Base-by-base conservation (phyloP, 2,113 vertebrate species). In the Siniperca knerii region DNA sequence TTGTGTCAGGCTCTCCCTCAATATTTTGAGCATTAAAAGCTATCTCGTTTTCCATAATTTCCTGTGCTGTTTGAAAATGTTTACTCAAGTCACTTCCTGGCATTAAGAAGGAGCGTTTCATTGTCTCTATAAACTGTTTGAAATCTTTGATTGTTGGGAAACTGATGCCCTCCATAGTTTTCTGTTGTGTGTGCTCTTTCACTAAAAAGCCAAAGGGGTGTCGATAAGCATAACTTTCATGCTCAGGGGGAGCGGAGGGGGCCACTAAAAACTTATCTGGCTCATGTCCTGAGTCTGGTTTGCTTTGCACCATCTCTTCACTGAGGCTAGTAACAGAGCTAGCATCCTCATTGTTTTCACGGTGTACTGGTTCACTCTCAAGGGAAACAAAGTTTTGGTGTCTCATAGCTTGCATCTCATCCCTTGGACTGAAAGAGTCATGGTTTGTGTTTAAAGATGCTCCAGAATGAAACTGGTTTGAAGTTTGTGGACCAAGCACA, bases 61-160 rank as follows among this genome's bases (percentile, higher is more conserved):
- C 66, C 13, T 23, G 55, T n/a, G 81, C 85, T 0, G 85, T 92
- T 86, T 89, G 79, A 65, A 91, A 93, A 66, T 80, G 46, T 73
- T 0, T 64, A 1, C 29, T 50, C 25, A 55, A 2, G 55, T 82
- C 74, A 64, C 67, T 75, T 50, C 82, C 87, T 69, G 91, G 89
- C 18, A 2, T 87, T 23, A 93, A 77, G 44, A 88, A 92, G 20
- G 87, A 87, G 23, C 4, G 79, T 77, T 92, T 91, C 84, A 90
- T 65, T 16, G 21, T 72, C 33, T 86, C 52, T 60, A 87, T 65
- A 79, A 94, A 93, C 42, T 1, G 44, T 64, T 66, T 67, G 1
- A 91, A 58, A 76, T 87, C 29, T 25, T 8, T 29, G 0, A 90
- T 64, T 29, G 86, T 76, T 58, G 84, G 74, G 37, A 93, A 92